Base-by-base conservation (phyloP, 1,140 invertebrate genomes). In the Drosophila melanogaster region DNA sequence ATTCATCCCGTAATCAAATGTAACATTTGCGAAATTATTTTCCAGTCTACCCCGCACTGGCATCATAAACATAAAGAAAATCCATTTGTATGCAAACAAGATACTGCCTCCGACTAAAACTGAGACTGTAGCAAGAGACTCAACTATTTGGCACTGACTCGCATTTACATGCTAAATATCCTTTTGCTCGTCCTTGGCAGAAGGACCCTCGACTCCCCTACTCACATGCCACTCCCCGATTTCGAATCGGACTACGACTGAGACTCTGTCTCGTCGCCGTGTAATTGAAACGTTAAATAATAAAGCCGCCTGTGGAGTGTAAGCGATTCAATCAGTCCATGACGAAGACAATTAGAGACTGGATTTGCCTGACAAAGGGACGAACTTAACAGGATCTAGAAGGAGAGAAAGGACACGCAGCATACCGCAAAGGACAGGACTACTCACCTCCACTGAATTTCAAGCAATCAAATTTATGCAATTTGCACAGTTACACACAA, bases 81-180 rank as follows among this genome's bases (percentile, higher is more conserved):
- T 78, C 87, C 79, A 89, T 89, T 89, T 89, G 84, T 89, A 89
- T 89, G 84, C 84, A 85, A 89, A 89, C 89, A 84, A 89, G 79
- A 73, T 70, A 59, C 53, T 56, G 74, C 44, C 77, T 60, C 43
- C 35, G 50, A 69, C 57, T 66, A 24, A 71, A 54, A 53, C 49
- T 54, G 33, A 24, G 56, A 22, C 49, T 47, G 30, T 40, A 30
- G 57, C 58, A n/a, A n/a, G 49, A 37, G 73, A 53, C 79, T 74
- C 74, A 75, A 86, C 81, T 86, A 84, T 84, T 84, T 84, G 71
- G 44, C 72, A 78, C 58, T 76, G 79, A 50, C 84, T 77, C 72
- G 66, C 79, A 89, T 89, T 89, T 89, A 84, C 85, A 89, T 89
- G 84, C 84, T 84, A 89, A 87, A 90, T 89, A 89, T 79, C 64